These are phyloP conservation scores for Helarctos malayanus DNA, from an alignment of 2,797 vertebrate genomes.

Conservation along the genomic window DNA sequence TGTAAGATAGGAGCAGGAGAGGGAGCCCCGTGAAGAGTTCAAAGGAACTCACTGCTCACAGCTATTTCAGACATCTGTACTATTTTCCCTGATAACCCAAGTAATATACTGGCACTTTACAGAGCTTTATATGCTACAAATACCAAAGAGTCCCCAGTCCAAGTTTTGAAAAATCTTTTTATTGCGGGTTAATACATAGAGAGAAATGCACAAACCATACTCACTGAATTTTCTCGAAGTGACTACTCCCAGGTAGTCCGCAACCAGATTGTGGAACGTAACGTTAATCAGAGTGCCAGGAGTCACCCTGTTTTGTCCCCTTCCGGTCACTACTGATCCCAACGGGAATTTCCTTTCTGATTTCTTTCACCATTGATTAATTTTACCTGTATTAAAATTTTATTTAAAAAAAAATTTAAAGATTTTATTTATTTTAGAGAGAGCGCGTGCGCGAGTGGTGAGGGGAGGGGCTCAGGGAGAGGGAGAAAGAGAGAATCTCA, in stretches of 20 bases:
- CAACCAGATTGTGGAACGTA: not conserved
- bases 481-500: too few species aligned
- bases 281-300: not conserved
- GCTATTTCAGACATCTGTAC: slow-evolving; percentile 46
- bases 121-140: not conserved
- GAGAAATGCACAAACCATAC: not conserved
- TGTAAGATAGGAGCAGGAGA: slow-evolving; percentile 60
- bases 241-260: not conserved
- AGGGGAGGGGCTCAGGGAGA: too few species aligned
- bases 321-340: not conserved
- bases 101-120: slow-evolving; percentile 7
- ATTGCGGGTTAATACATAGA: not conserved
- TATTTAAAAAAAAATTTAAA: not conserved
- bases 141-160: not conserved
- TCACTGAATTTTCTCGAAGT: slow-evolving; percentile 31
- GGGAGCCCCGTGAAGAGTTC: not conserved
- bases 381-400: slow-evolving; percentile 46
- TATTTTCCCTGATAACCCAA: slow-evolving; percentile 50
- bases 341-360: not conserved
- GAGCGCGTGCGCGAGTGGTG: too few species aligned
- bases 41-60: slow-evolving; percentile 30
- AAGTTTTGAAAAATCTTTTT: not conserved
- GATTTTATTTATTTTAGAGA: too few species aligned
- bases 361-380: slow-evolving; percentile 24
- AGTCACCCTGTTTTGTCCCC: not conserved